These are phyloP conservation scores for Probaryconus sp. DNA, from an alignment of 1,140 invertebrate genomes.

Conservation along the genomic window DNA sequence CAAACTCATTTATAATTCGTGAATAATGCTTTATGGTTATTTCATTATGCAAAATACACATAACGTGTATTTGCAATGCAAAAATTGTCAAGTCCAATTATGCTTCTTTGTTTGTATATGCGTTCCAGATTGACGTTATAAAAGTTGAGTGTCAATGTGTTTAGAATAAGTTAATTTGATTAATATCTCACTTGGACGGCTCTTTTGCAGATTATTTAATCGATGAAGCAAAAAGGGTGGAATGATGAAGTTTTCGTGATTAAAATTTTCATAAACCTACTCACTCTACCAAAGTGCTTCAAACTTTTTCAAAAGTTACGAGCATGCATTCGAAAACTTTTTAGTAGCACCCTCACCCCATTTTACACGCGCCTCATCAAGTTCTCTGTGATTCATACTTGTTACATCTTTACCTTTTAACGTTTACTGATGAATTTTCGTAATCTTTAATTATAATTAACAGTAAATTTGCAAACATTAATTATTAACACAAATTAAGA, in stretches of 20 bases:
- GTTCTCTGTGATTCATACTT: conserved; percentile 31
- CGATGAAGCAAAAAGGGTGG: conserved; percentile 26
- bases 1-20: no score
- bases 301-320: conserved; percentile 56
- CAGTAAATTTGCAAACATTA: background rate
- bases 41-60: no score
- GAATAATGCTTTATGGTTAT: no score
- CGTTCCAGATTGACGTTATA: background rate
- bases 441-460: background rate
- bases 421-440: conserved; percentile 29
- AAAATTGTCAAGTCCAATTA: no score
- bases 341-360: conserved; percentile 26
- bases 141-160: conserved; percentile 16
- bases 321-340: conserved; percentile 56
- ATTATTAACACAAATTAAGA: no score
- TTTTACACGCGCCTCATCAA: conserved; percentile 30
- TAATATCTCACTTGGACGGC: conserved; percentile 21
- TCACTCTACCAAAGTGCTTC: conserved; percentile 30
- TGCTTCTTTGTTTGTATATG: no score
- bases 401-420: conserved; percentile 33
- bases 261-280: conserved; percentile 59
- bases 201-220: conserved; percentile 27
- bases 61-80: no score
- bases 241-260: conserved; percentile 51
- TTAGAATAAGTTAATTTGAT: conserved; percentile 34